Percentiles rank a stretch among this genome's conserved stretches.
Evolutionary conservation across 2,113 vertebrate species (phyloP).

Genomic region (Gulo gulo): DNA sequence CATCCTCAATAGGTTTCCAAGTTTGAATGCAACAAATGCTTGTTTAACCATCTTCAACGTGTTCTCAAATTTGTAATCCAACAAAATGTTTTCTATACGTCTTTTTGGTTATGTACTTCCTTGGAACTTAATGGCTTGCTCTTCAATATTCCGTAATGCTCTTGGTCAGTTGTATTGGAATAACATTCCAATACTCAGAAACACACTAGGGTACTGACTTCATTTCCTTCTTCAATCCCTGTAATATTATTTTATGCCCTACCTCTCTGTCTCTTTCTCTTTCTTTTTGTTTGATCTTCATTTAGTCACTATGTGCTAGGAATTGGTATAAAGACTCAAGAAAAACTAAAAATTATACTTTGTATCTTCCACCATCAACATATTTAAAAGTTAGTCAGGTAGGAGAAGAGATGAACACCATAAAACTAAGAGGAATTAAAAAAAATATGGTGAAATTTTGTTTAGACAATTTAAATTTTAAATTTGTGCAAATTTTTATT

Average conservation of each 20-base stretch:
- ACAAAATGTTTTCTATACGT: neutral
- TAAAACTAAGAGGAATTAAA: neutral
- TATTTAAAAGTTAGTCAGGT: neutral
- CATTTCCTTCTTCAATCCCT: neutral
- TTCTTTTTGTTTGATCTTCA: neutral
- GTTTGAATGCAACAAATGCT: neutral
- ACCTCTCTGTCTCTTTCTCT: neutral
- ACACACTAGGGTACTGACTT: neutral
- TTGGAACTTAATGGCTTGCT: neutral
- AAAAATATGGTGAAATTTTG: neutral
- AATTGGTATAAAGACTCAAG: neutral
- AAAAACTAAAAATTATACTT: neutral
- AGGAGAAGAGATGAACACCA: neutral
- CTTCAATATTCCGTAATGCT: neutral
- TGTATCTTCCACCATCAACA: neutral
- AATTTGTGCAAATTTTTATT: conserved; percentile 1
- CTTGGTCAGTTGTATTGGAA: neutral
- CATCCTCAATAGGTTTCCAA: neutral
- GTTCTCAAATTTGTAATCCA: neutral
- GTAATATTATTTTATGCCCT: neutral
- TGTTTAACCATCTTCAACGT: neutral
- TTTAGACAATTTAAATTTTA: neutral
- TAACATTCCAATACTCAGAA: neutral
- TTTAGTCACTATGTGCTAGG: neutral
- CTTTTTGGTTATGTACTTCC: too few species aligned